Evolutionary conservation across 1,140 invertebrate genomes (phyloP).

Genomic region (Physella acuta): DNA sequence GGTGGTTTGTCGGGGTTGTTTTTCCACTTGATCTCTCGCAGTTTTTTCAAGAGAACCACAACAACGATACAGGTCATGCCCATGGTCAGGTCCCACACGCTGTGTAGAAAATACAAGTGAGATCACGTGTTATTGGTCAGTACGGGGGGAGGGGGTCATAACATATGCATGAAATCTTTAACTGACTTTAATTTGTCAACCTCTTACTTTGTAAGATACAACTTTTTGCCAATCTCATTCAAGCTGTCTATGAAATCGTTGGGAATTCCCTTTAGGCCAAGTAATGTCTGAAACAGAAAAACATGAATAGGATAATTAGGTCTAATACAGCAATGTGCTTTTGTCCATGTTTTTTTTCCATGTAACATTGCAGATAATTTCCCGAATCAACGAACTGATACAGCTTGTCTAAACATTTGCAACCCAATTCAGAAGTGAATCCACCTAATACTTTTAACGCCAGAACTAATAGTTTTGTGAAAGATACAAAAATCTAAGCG

Average conservation of each 20-base stretch:
- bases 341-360: not conserved
- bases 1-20: not conserved
- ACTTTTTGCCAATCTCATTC: not conserved
- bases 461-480: not conserved
- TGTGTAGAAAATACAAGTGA: conserved; percentile 28
- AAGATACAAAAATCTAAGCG: no score
- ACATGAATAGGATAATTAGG: not conserved
- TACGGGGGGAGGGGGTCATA: not conserved
- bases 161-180: not conserved
- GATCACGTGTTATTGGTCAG: not conserved
- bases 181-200: not conserved
- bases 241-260: not conserved
- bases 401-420: not conserved
- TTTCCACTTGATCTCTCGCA: not conserved
- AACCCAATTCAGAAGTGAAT: not conserved
- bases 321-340: not conserved
- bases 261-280: not conserved
- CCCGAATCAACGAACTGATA: not conserved
- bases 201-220: not conserved
- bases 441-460: not conserved
- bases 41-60: not conserved
- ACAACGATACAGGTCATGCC: not conserved
- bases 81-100: conserved; percentile 24
- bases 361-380: not conserved
- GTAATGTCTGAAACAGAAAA: not conserved